These are phyloP conservation scores for Phylloscopus trochilus DNA, from an alignment of 2,113 vertebrate genomes.

Conservation along the genomic window DNA sequence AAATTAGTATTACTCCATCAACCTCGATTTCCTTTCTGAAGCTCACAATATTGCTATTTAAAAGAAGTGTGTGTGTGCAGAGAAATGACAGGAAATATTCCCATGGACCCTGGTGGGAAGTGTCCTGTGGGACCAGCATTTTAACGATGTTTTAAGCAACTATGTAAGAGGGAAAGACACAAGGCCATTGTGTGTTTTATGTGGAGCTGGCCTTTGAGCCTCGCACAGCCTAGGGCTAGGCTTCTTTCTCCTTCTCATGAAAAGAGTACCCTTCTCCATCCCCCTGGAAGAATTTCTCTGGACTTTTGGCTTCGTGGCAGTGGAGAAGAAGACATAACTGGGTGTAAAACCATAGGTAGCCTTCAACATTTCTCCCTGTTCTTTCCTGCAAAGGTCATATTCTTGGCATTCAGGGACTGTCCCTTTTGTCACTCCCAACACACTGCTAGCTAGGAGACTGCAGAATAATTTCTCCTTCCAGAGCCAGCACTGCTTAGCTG, in stretches of 20 bases:
- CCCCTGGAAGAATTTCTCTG: neutral
- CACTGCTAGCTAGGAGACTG: fast-evolving
- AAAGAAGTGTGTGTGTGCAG: neutral
- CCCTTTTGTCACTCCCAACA: neutral
- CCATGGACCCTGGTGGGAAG: constrained; percentile 14
- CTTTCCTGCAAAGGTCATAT: neutral
- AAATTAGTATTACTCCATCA: constrained; percentile 44
- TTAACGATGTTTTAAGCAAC: constrained; percentile 1
- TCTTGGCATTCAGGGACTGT: neutral
- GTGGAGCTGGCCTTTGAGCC: neutral
- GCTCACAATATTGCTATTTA: constrained; percentile 21
- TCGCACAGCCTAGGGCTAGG: neutral
- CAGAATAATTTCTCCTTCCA: neutral
- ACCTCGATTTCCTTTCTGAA: constrained; percentile 31
- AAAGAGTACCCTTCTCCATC: neutral
- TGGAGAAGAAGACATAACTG: neutral
- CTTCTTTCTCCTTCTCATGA: neutral
- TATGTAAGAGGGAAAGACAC: neutral
- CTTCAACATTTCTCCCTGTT: neutral
- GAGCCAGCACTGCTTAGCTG: neutral
- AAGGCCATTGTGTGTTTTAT: constrained; percentile 1
- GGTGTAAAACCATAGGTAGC: neutral
- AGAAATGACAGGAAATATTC: constrained; percentile 39
- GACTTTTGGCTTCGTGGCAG: neutral
- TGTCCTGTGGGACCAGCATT: constrained; percentile 16